Evolutionary conservation across 1,140 invertebrate genomes (phyloP), one percentile per base, ranked within the genome.

Genomic region (Bradysia coprophila): DNA sequence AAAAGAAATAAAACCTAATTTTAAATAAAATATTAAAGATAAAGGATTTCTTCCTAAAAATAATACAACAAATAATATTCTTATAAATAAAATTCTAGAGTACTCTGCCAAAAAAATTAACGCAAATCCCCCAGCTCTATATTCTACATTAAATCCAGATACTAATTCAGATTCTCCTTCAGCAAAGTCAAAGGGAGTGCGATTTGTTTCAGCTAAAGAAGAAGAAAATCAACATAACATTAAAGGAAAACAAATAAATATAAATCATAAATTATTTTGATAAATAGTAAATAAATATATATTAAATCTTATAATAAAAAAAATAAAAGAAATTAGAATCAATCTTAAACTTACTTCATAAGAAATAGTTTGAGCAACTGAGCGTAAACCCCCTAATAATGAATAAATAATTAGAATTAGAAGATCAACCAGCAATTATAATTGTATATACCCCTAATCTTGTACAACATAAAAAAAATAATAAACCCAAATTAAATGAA

Each of bases 121-220:
- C 46, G 71, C 68, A 77, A 81, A 81, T n/a, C 59, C 59, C 0
- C 66, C 64, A 55, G 67, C 67, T 63, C 67, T 66, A 68, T 76
- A 81, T 49, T 81, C 77, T 54, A 73, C 61, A 72, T 81, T 81
- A 78, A 76, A 82, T 8, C 76, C 76, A 21, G 73, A 82, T 50
- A 81, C 73, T 65, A 81, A 69, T 56, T 82, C 76, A 37, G 70
- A 76, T 55, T 82, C 75, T 0, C 74, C 73, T 51, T 81, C 76
- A 50, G 73, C 67, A 69, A 82, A 80, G 77, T 82, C 78, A 77
- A 80, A 81, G 45, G 75, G 76, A 52, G 72, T 71, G 1, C 76
- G 78, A 70, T 80, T 81, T 51, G 70, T 74, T 59, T 81, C 76
- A 39, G 73, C 75, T 57, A 80, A 65, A 48, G 61, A 64, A 47